A percentile compares a stretch with the other conserved stretches of the same genome.
These are phyloP conservation scores for Boulengeromyrus knoepffleri DNA, from an alignment of 2,113 vertebrate species.

Conservation along the genomic window DNA sequence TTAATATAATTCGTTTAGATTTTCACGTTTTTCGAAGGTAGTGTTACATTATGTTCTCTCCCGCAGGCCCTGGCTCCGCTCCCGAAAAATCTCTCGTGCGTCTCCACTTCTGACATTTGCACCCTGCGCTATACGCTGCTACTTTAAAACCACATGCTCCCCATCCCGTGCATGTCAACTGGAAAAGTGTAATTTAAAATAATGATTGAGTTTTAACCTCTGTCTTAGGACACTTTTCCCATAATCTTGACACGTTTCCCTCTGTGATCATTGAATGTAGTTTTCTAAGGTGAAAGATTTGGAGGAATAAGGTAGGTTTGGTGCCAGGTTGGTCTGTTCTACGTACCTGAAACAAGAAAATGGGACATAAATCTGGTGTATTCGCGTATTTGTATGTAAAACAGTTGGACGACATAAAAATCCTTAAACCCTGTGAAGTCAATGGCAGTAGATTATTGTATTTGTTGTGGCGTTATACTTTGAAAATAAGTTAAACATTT, in stretches of 20 bases:
- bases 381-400: too few species aligned
- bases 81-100: background rate
- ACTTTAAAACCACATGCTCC: background rate
- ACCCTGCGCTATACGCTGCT: background rate
- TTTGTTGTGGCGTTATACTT: background rate
- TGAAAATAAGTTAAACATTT: background rate
- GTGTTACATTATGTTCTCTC: background rate
- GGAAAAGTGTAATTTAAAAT: background rate
- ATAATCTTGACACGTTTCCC: background rate
- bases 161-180: background rate
- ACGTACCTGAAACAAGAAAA: background rate
- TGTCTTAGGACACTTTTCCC: background rate
- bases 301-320: background rate
- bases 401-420: background rate
- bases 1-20: background rate
- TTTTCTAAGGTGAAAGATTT: background rate
- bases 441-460: background rate
- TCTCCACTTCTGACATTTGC: background rate
- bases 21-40: background rate
- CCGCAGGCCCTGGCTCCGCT: background rate
- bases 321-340: background rate
- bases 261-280: background rate
- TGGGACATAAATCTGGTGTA: background rate
- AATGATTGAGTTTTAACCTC: background rate
- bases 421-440: background rate